A percentile compares a stretch with the other conserved stretches of the same genome.
These are phyloP conservation scores for Sitophilus oryzae DNA, from an alignment of 1,140 invertebrate species.

Conservation along the genomic window DNA sequence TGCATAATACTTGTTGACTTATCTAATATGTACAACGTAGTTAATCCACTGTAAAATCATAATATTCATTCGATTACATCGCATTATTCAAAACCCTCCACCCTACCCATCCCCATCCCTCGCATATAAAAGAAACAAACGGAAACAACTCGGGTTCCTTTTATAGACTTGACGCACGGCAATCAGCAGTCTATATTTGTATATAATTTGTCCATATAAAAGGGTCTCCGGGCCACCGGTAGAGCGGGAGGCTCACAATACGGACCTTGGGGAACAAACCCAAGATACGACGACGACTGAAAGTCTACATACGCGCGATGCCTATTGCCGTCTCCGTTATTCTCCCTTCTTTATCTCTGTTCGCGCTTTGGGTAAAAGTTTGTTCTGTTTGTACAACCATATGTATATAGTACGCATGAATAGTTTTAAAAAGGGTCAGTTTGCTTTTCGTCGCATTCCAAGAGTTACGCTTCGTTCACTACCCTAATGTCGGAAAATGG, in stretches of 20 bases:
- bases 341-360: background rate
- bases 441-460: conserved; percentile 38
- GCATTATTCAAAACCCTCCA: no score
- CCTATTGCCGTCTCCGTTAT: background rate
- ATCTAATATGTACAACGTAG: no score
- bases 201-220: conserved; percentile 46
- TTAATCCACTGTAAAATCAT: no score
- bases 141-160: no score
- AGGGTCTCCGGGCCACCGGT: no score
- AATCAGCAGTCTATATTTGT: conserved; percentile 45
- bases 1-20: no score
- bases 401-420: conserved; percentile 43
- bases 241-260: background rate
- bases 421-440: conserved; percentile 42
- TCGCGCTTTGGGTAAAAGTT: background rate
- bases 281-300: conserved; percentile 13
- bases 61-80: no score
- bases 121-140: no score
- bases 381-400: conserved; percentile 39
- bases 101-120: no score
- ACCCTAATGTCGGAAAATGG: no score
- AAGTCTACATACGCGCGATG: conserved; percentile 13
- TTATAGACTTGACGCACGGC: conserved; percentile 22
- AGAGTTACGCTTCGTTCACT: no score
- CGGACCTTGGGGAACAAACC: conserved; percentile 7